Conservation (phyloP, 2,797 vertebrate genomes). For the Anguilla anguilla region DNA sequence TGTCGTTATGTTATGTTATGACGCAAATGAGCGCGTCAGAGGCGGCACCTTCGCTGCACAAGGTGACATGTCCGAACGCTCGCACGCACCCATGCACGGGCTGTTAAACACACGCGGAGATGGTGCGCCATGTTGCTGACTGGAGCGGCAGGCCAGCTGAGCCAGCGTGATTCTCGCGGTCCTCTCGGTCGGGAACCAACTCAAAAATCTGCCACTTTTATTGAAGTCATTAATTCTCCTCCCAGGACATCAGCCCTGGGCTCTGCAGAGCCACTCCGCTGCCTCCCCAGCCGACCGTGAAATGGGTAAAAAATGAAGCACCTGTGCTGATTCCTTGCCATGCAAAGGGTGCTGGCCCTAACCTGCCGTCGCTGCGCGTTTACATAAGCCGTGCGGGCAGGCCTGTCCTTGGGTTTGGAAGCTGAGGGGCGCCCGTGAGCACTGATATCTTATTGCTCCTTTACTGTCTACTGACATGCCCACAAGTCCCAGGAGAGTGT, state of each 20-base stretch:
- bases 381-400: not conserved
- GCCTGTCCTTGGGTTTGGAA: not conserved
- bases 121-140: constrained; percentile 16
- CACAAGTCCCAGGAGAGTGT: not conserved
- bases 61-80: too few relatives aligned
- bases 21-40: too few relatives aligned
- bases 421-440: not conserved
- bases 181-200: constrained; percentile 53
- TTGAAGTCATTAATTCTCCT: constrained; percentile 74
- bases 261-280: constrained; percentile 43
- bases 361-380: not conserved
- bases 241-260: constrained; percentile 52
- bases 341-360: not conserved
- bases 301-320: constrained; percentile 68
- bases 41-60: too few relatives aligned
- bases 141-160: constrained; percentile 53
- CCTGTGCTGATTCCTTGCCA: constrained; percentile 48
- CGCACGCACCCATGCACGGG: too few relatives aligned
- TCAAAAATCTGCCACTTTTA: constrained; percentile 66
- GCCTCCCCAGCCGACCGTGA: constrained; percentile 57
- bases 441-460: not conserved
- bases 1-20: too few relatives aligned
- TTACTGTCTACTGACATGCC: not conserved
- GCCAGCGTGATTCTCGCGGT: constrained; percentile 60
- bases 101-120: too few relatives aligned